These are phyloP conservation scores for Sesia apiformis DNA, from an alignment of 2,888 invertebrate genomes.

Conservation along the genomic window DNA sequence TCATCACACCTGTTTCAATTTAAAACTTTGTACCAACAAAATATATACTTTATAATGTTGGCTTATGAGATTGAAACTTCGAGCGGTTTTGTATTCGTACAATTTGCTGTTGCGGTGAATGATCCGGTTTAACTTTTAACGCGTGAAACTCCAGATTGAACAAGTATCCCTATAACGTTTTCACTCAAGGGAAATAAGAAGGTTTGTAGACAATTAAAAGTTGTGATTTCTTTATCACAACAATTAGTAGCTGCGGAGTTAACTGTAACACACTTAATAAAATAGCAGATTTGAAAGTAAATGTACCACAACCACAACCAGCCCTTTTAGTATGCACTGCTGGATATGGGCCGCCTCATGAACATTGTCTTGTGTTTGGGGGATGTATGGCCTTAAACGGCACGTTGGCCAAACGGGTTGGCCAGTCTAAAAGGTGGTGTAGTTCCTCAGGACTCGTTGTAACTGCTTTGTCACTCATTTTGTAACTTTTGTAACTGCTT, in stretches of 20 bases:
- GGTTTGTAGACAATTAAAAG: neutral
- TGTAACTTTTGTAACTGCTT: no score
- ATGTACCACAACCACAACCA: no score
- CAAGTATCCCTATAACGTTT: conserved; percentile 10
- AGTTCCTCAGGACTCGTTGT: no score
- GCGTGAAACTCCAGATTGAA: conserved; percentile 9
- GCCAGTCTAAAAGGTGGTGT: no score
- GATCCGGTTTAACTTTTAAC: conserved; percentile 10
- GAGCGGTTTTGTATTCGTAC: conserved; percentile 3
- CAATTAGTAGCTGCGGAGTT: neutral
- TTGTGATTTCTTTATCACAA: neutral
- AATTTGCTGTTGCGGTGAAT: conserved; percentile 1
- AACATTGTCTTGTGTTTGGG: no score
- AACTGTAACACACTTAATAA: neutral
- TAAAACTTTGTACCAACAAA: conserved; percentile 1
- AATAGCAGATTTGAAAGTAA: no score
- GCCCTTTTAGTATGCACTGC: no score
- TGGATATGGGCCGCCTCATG: no score
- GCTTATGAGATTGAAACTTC: conserved; percentile 6
- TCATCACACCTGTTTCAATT: conserved; percentile 1
- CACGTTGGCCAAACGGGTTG: no score
- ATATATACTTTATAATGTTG: conserved; percentile 2
- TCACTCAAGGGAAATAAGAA: neutral
- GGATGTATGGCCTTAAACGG: no score
- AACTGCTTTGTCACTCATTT: no score